Base-by-base conservation (phyloP, 2,797 vertebrate species). In the Eremophila alpestris region DNA sequence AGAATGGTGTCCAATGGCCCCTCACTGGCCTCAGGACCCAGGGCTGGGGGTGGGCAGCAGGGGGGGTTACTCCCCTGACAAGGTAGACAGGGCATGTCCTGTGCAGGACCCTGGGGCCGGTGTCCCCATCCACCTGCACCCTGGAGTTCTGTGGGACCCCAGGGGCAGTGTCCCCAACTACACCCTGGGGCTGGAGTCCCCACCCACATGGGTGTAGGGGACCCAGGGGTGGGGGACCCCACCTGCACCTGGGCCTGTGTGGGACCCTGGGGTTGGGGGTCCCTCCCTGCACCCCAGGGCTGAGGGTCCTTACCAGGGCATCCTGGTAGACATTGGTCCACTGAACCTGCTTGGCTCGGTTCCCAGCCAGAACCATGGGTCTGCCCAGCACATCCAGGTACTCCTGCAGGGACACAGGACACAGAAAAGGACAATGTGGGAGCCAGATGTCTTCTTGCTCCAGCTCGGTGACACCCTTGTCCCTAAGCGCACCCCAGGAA, bases 311-410 rank as follows among this genome's bases (percentile, higher is more conserved):
- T 95, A 99, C 99, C 98, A 99, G 97, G 18, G 99, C 99, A 65
- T 99, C 99, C 97, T 99, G 99, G 95, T 99, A 99, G 82, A 99
- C 99, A 2, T 99, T 99, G 40, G 99, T 99, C 99, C 99, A 99
- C 90, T 99, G 99, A 94, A 99, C 99, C 96, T 99, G 99, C 96
- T 99, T 99, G 93, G 99, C 99, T 91, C 96, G 98, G 83, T 98
- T 97, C 76, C 99, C 99, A 1, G 99, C 99, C 93, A 99, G 97
- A 81, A 99, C 99, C 99, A 99, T 99, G 56, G 99, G 99, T 64
- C 99, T 98, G 78, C 99, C 99, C 94, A 99, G 95, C 58, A 99
- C 99, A 60, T 99, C 99, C 92, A 99, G 98, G 96, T 99, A 99
- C 95, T 99, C 99, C 99, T 99, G 97, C 75, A 84, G 48, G 59